Percentiles rank a stretch among this genome's conserved stretches.
Conservation (phyloP, 2,888 invertebrate species). For the Eristalinus sepulchralis region DNA sequence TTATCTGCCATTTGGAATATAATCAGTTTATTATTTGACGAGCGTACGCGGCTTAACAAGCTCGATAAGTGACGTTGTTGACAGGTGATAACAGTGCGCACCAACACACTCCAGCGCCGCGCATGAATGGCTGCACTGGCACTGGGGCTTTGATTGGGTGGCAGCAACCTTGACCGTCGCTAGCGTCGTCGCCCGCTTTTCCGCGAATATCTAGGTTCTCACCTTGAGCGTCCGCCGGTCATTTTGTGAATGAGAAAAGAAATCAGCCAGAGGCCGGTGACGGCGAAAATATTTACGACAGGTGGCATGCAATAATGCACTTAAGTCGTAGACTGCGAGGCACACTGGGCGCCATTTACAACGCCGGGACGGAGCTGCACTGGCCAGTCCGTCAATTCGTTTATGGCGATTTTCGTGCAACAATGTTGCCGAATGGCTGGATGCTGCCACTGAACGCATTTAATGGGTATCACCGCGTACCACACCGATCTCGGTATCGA, state of each 20-base stretch:
- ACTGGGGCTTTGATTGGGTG: background rate
- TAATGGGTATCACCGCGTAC: background rate
- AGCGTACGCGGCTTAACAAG: conserved; percentile 35
- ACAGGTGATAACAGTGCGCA: conserved; percentile 4
- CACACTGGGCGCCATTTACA: conserved; percentile 42
- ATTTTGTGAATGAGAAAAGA: conserved; percentile 26
- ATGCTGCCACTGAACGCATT: conserved; percentile 13
- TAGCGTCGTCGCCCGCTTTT: background rate
- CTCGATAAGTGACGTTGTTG: conserved; percentile 28
- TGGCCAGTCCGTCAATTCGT: conserved; percentile 44
- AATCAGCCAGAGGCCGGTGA: conserved; percentile 21
- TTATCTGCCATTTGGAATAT: conserved; percentile 60
- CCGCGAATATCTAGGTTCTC: conserved; percentile 38
- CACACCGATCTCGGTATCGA: conserved; percentile 33
- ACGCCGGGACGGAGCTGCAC: background rate
- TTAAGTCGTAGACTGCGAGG: conserved; percentile 34
- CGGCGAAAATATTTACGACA: conserved; percentile 49
- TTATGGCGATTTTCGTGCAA: conserved; percentile 57
- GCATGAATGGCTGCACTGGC: background rate
- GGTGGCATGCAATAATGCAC: conserved; percentile 69
- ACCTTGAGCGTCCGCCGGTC: conserved; percentile 52
- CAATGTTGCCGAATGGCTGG: conserved; percentile 30
- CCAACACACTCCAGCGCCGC: conserved; percentile 1
- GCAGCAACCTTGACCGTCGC: conserved; percentile 24
- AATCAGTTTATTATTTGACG: conserved; percentile 65